Evolutionary conservation across 2,797 vertebrate species (phyloP).

Genomic region (Premnoplex brunnescens): DNA sequence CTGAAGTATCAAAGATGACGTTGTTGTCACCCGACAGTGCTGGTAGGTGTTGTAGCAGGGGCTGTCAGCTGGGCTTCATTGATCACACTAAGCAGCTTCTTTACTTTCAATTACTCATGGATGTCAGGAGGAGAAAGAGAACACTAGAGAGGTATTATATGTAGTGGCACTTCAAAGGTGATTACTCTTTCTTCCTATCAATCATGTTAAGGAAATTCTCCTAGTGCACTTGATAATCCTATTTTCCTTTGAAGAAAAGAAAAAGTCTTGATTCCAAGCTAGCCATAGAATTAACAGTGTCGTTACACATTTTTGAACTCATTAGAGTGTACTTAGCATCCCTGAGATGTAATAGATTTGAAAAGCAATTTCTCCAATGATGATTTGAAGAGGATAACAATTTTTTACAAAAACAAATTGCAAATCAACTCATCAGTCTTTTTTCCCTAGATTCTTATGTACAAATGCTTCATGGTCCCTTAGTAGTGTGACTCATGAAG

Average conservation of each 20-base stretch:
- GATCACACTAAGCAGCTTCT: constrained; percentile 74
- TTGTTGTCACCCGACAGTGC: constrained; percentile 27
- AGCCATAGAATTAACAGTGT: constrained; percentile 71
- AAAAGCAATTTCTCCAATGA: constrained; percentile 71
- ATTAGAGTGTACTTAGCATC: constrained; percentile 69
- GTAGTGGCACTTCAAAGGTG: constrained; percentile 78
- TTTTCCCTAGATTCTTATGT: neutral
- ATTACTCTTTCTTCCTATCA: constrained; percentile 80
- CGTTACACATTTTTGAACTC: constrained; percentile 74
- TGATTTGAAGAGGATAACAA: constrained; percentile 39
- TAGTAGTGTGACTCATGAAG: neutral
- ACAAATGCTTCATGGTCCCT: neutral
- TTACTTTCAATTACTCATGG: constrained; percentile 75
- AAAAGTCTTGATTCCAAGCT: constrained; percentile 63
- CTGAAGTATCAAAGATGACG: constrained; percentile 36
- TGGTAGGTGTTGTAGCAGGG: constrained; percentile 59
- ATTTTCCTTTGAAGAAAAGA: constrained; percentile 77
- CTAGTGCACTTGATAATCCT: constrained; percentile 75
- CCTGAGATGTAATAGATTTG: constrained; percentile 60
- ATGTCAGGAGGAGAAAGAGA: constrained; percentile 75
- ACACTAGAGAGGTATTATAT: constrained; percentile 71
- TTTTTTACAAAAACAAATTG: constrained; percentile 63
- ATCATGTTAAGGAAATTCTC: constrained; percentile 76
- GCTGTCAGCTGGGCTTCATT: constrained; percentile 71
- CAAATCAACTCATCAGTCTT: constrained; percentile 14